Evolutionary conservation across 2,888 invertebrate species (phyloP), one percentile per base, ranked within the genome.

Genomic region (Eupithecia centaureata): DNA sequence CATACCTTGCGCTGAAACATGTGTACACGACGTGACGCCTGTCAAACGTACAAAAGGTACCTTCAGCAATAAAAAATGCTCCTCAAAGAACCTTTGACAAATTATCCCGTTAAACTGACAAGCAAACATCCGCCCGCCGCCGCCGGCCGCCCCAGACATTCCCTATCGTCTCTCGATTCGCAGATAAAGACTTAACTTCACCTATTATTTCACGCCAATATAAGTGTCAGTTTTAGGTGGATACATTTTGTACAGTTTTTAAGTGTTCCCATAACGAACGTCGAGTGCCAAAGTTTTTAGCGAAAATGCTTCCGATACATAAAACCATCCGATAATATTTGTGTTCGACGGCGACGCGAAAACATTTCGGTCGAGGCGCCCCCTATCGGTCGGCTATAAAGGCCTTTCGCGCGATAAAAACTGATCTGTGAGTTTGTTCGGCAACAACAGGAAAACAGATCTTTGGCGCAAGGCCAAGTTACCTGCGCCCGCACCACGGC

Each of bases 351-450:
- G 85, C 88, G 88, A 88, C 84, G 82, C 83, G 87, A 87, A 91
- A 90, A 90, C 89, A 90, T 90, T 90, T 86, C 84, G 87, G 82
- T 82, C 79, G 78, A 80, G 82, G 83, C 85, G 81, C 85, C 85
- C 85, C 85, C 88, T 89, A 89, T 90, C 90, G 89, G 89, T 87
- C 85, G 88, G 85, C 91, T 86, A 92, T 94, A 93, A 93, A 93
- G 92, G 92, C 92, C 90, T 92, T 89, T 89, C 88, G 89, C 90
- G 89, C 89, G 92, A 93, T 93, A 93, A 93, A 93, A 93, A 93
- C 92, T 91, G 93, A 93, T 93, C 92, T 91, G 92, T 88, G 90
- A 91, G 92, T 91, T 89, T 87, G 89, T 87, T 88, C 85, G 85
- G 85, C 89, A 87, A 89, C 89, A 90, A 88, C 89, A 88, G 88